Evolutionary conservation across 2,113 vertebrate genomes (phyloP).

Genomic region (Sander lucioperca): DNA sequence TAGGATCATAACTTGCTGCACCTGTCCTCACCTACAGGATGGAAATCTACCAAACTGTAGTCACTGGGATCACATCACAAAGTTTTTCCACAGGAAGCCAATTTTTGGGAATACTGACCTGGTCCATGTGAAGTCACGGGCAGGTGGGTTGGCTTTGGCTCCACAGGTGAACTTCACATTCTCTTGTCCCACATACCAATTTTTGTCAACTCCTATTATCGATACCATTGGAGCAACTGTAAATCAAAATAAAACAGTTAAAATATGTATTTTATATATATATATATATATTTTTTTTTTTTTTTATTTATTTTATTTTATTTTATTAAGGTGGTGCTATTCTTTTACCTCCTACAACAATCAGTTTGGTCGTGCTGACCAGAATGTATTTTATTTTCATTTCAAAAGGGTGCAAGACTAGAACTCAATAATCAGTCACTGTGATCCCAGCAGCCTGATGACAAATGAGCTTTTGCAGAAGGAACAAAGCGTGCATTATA

Average conservation of each 20-base stretch:
- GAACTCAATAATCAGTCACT: slow-evolving; percentile 47
- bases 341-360: neutral
- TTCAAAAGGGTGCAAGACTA: slow-evolving; percentile 29
- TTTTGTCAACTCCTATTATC: slow-evolving; percentile 87
- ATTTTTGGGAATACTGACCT: slow-evolving; percentile 84
- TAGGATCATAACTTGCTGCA: no score
- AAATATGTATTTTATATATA: neutral
- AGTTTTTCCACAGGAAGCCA: neutral
- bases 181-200: slow-evolving; percentile 93
- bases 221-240: slow-evolving; percentile 92
- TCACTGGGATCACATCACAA: neutral
- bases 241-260: slow-evolving; percentile 49
- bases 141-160: slow-evolving; percentile 94
- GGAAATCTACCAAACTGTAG: no score
- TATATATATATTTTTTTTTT: no score
- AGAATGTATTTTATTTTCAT: slow-evolving; percentile 5
- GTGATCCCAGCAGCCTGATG: slow-evolving; percentile 52
- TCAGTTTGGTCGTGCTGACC: neutral
- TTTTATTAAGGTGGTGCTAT: neutral
- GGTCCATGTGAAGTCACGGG: slow-evolving; percentile 89
- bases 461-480: slow-evolving; percentile 65
- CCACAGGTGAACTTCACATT: slow-evolving; percentile 92
- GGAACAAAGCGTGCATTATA: slow-evolving; percentile 66
- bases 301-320: neutral
- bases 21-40: no score